phyloP scores from a whole-genome alignment of 2,113 vertebrate species.

The Petromus typicus region DNA sequence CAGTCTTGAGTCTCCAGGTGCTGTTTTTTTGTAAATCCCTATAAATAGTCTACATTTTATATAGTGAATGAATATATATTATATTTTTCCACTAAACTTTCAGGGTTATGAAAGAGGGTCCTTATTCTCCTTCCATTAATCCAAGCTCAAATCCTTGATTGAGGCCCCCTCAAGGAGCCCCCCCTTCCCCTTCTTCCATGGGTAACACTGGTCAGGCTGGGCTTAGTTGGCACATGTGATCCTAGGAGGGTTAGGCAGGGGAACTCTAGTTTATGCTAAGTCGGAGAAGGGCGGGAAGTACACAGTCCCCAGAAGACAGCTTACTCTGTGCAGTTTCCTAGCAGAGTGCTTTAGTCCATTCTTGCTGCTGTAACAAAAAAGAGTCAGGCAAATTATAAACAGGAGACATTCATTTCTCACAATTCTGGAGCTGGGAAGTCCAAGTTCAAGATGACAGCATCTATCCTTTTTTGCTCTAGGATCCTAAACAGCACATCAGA shows the following conservation, averaged over 20 bases:
- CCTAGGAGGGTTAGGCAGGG: background rate
- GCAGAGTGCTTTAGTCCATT: background rate
- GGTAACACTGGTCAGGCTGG: background rate
- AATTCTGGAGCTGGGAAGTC: background rate
- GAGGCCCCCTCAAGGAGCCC: background rate
- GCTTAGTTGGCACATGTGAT: background rate
- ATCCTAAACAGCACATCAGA: background rate
- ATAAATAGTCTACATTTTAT: slow-evolving; percentile 26
- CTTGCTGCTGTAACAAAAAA: background rate
- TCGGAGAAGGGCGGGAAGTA: background rate
- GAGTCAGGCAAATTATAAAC: background rate
- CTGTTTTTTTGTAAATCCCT: slow-evolving; percentile 52
- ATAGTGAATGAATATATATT: background rate
- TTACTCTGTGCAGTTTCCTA: background rate
- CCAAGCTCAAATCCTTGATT: background rate
- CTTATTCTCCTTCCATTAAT: background rate
- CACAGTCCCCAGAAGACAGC: background rate
- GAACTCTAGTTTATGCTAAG: background rate
- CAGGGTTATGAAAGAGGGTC: background rate
- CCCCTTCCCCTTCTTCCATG: background rate
- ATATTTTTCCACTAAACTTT: background rate
- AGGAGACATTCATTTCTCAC: background rate
- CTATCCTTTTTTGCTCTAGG: background rate
- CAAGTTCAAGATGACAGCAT: background rate
- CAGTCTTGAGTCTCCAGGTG: background rate